These are phyloP conservation scores for Octopus sinensis DNA, from an alignment of 1,140 invertebrate species.

Conservation along the genomic window DNA sequence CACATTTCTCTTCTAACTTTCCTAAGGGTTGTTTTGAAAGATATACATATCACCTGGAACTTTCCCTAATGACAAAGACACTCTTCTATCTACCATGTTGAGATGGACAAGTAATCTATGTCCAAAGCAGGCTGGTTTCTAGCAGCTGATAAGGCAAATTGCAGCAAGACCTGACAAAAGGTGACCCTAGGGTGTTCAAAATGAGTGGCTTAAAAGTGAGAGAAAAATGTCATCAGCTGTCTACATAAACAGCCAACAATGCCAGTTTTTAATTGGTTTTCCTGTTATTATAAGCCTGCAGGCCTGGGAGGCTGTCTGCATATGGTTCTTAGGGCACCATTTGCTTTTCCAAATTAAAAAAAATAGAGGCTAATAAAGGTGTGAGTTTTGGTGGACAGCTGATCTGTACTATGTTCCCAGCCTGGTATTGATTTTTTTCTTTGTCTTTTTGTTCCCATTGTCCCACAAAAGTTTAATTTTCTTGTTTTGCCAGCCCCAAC, in stretches of 20 bases:
- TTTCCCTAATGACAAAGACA: conserved; percentile 14
- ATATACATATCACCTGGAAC: conserved; percentile 15
- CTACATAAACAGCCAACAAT: conserved; percentile 37
- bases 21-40: conserved; percentile 9
- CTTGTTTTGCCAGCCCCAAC: conserved; percentile 36
- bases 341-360: conserved; percentile 30
- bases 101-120: conserved; percentile 14
- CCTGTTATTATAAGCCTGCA: conserved; percentile 30
- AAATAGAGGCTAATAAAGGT: conserved; percentile 33
- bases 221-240: conserved; percentile 40
- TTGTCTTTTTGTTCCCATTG: conserved; percentile 46
- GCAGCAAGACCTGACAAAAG: conserved; percentile 22
- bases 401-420: conserved; percentile 35
- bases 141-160: conserved; percentile 16
- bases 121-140: conserved; percentile 14
- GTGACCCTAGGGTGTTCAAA: conserved; percentile 23
- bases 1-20: conserved; percentile 9
- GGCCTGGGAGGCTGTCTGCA: conserved; percentile 30
- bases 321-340: conserved; percentile 32
- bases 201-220: conserved; percentile 29
- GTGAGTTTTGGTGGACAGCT: conserved; percentile 38
- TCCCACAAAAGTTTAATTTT: conserved; percentile 45
- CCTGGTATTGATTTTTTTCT: conserved; percentile 47
- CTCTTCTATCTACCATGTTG: conserved; percentile 14
- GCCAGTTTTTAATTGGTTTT: conserved; percentile 43